phyloP scores from a whole-genome alignment of 2,797 vertebrate genomes.

The Alosa sapidissima region DNA sequence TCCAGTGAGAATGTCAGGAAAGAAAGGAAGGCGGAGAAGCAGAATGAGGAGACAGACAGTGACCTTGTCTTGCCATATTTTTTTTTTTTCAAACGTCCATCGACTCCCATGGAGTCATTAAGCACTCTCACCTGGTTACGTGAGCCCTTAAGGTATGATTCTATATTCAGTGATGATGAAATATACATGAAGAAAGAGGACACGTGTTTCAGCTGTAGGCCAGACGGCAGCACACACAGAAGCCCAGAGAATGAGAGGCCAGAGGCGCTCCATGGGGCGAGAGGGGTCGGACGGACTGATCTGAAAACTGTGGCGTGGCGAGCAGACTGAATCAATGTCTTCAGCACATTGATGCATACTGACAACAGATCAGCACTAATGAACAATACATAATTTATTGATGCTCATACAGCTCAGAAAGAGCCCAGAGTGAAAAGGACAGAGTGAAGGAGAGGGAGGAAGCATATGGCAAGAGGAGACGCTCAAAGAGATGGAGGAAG shows the following conservation, averaged over 20 bases:
- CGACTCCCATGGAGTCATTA: background rate
- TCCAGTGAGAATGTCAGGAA: background rate
- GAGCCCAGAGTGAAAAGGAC: background rate
- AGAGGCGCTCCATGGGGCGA: background rate
- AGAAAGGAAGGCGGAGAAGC: conserved; percentile 41
- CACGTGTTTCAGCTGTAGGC: conserved; percentile 40
- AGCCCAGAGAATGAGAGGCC: background rate
- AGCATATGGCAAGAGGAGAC: background rate
- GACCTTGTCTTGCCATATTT: background rate
- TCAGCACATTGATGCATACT: conserved; percentile 48
- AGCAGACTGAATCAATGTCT: conserved; percentile 63
- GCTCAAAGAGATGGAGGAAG: background rate
- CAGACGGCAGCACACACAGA: conserved; percentile 21
- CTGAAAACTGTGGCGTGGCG: conserved; percentile 34
- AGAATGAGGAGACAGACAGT: conserved; percentile 28
- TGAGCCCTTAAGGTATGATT: conserved; percentile 5
- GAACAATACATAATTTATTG: conserved; percentile 71
- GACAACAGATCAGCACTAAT: conserved; percentile 66
- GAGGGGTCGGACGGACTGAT: background rate
- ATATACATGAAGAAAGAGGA: conserved; percentile 39
- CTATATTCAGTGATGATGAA: conserved; percentile 19
- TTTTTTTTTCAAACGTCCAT: background rate
- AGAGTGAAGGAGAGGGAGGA: background rate
- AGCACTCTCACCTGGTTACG: background rate
- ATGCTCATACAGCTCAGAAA: conserved; percentile 62